Conservation (phyloP, 2,797 vertebrate genomes). For the Sebastes flavidus region DNA sequence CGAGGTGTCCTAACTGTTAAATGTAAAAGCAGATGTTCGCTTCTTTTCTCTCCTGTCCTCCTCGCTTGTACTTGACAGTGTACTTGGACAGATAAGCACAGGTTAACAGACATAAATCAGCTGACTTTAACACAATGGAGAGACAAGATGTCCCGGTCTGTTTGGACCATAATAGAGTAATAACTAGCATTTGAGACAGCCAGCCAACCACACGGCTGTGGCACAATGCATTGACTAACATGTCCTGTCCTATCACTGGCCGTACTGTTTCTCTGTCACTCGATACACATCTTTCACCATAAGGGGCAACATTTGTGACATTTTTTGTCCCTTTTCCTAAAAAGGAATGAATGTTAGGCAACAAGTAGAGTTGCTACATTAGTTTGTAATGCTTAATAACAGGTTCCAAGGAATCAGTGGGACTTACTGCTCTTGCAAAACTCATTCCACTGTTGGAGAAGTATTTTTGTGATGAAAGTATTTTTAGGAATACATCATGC, state of each 20-base stretch:
- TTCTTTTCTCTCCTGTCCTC: constrained; percentile 1
- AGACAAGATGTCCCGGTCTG: constrained; percentile 52
- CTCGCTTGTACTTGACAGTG: constrained; percentile 1
- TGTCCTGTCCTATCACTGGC: constrained; percentile 11
- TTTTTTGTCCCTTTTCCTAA: constrained; percentile 48
- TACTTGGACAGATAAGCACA: constrained; percentile 44
- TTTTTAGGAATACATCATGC: constrained; percentile 17
- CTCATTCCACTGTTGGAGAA: constrained; percentile 40
- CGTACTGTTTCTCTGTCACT: constrained; percentile 21
- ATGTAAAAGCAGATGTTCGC: constrained; percentile 49
- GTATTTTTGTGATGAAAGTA: constrained; percentile 22
- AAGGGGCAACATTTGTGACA: constrained; percentile 60
- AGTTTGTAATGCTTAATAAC: constrained; percentile 60
- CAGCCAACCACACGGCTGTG: constrained; percentile 1
- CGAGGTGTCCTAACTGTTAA: constrained; percentile 32
- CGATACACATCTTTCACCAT: constrained; percentile 53
- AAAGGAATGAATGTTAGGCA: constrained; percentile 59
- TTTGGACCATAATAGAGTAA: constrained; percentile 36
- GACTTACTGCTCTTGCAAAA: constrained; percentile 25
- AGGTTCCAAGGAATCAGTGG: constrained; percentile 53
- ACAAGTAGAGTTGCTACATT: constrained; percentile 55
- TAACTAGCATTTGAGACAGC: constrained; percentile 16
- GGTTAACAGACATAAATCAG: constrained; percentile 55
- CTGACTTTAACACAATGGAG: constrained; percentile 44
- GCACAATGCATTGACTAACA: neutral